Conservation (phyloP, 2,888 invertebrate species). For the Allophyes oxyacanthae region DNA sequence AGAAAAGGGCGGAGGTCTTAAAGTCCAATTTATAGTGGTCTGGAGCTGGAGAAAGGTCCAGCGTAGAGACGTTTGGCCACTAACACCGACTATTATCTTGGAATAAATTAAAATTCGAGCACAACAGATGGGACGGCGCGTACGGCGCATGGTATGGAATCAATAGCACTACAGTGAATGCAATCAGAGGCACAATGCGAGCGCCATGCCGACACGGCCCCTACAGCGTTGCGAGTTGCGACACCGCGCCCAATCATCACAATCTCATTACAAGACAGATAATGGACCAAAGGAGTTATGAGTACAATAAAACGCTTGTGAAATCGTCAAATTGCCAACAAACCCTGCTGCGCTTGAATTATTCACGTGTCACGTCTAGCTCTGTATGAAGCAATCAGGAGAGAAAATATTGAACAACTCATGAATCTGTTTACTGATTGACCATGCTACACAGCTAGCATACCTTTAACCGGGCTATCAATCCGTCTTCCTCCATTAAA, state of each 20-base stretch:
- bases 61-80: background rate
- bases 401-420: background rate
- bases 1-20: background rate
- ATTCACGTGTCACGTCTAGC: background rate
- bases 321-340: slow-evolving; percentile 11
- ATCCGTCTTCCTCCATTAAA: background rate
- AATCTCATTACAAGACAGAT: slow-evolving; percentile 25
- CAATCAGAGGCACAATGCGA: slow-evolving; percentile 38
- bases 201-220: background rate
- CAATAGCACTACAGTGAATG: slow-evolving; percentile 20
- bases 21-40: background rate
- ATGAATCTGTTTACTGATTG: background rate
- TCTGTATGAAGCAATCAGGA: background rate
- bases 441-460: background rate
- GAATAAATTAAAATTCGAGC: background rate
- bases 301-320: slow-evolving; percentile 26
- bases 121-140: background rate
- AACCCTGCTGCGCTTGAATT: slow-evolving; percentile 8
- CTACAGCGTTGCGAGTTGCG: slow-evolving; percentile 9
- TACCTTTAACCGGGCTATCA: background rate
- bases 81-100: background rate
- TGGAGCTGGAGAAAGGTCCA: no score
- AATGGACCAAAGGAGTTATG: slow-evolving; percentile 17
- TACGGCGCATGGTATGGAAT: background rate
- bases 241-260: slow-evolving; percentile 20